Conservation (phyloP, 2,797 vertebrate genomes). For the Anguilla megastoma region DNA sequence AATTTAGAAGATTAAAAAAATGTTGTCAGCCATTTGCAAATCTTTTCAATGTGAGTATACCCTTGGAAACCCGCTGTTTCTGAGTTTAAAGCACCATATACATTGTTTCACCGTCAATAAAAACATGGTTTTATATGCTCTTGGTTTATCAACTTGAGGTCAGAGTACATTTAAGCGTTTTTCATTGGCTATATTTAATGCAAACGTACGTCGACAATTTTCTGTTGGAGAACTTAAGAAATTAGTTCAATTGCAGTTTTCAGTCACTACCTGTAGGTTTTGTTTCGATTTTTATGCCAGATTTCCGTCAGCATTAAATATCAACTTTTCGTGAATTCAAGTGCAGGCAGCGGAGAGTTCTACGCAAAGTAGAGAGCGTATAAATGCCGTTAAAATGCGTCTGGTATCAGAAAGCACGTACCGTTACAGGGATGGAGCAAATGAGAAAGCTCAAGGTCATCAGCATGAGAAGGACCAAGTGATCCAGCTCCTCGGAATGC, state of each 20-base stretch:
- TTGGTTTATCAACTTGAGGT: no score
- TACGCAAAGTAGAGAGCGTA: background rate
- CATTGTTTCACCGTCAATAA: background rate
- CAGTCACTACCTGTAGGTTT: no score
- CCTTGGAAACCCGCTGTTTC: background rate
- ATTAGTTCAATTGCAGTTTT: background rate
- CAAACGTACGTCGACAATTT: background rate
- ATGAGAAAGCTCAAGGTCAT: slow-evolving; percentile 89
- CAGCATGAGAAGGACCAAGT: slow-evolving; percentile 84
- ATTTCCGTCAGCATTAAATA: background rate
- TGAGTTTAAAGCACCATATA: background rate
- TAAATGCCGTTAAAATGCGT: background rate
- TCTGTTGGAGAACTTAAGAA: background rate
- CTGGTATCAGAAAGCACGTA: slow-evolving; percentile 50
- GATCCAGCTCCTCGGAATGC: slow-evolving; percentile 79
- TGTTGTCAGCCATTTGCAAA: no score
- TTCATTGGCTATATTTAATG: background rate
- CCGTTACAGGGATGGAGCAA: slow-evolving; percentile 88
- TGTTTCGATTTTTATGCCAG: background rate
- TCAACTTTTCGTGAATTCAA: background rate
- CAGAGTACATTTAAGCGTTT: background rate
- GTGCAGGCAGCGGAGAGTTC: background rate
- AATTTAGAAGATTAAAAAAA: no score
- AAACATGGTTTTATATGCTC: no score
- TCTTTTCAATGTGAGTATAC: no score